phyloP scores from a whole-genome alignment of 1,140 invertebrate species.

The Cyclargus thomasi region DNA sequence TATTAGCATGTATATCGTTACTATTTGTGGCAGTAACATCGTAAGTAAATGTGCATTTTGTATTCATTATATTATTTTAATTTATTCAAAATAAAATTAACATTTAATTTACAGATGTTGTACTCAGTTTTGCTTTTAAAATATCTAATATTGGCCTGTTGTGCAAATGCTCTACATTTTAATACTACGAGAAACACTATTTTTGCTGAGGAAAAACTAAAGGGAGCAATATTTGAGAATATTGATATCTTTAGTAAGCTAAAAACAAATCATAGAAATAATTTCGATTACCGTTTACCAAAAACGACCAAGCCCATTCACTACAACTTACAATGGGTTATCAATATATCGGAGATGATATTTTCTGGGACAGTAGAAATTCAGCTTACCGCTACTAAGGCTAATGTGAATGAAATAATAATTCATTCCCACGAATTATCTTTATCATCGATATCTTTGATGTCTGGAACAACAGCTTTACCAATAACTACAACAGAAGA shows the following conservation, averaged over 20 bases:
- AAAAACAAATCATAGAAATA: background rate
- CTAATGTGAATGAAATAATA: slow-evolving; percentile 68
- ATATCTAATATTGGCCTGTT: background rate
- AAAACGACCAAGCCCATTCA: slow-evolving; percentile 76
- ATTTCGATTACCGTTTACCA: slow-evolving; percentile 74
- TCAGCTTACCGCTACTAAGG: slow-evolving; percentile 40
- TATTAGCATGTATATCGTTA: no score
- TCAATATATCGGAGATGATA: slow-evolving; percentile 44
- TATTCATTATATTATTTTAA: no score
- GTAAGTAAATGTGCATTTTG: no score
- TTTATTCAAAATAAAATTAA: no score
- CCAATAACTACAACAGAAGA: slow-evolving; percentile 21
- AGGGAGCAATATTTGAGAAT: slow-evolving; percentile 48
- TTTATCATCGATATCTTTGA: slow-evolving; percentile 47
- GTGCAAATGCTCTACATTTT: background rate
- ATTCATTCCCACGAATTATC: slow-evolving; percentile 76
- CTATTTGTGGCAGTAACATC: no score
- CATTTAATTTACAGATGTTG: background rate
- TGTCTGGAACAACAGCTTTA: slow-evolving; percentile 32
- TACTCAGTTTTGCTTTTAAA: background rate
- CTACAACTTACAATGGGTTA: slow-evolving; percentile 68
- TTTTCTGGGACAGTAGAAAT: slow-evolving; percentile 78
- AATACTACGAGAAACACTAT: slow-evolving; percentile 41
- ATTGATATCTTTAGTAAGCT: slow-evolving; percentile 28
- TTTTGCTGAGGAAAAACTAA: slow-evolving; percentile 48